Percentiles rank a stretch among this genome's conserved stretches.
Evolutionary conservation across 2,113 vertebrate species (phyloP).

Genomic region (Macroglossus sobrinus): DNA sequence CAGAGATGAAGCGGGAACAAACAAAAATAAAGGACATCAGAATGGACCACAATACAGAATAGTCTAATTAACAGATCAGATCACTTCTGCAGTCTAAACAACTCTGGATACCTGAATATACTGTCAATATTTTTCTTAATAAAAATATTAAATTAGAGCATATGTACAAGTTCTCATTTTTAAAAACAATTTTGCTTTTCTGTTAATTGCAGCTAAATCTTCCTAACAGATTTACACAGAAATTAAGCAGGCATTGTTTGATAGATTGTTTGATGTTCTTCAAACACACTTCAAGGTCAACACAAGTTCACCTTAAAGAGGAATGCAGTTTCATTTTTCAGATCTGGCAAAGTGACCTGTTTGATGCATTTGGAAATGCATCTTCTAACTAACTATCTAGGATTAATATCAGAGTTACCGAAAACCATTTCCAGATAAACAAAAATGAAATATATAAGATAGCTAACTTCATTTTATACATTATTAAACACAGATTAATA

Average conservation of each 20-base stretch:
- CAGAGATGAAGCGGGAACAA: neutral
- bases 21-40: neutral
- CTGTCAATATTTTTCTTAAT: neutral
- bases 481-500: neutral
- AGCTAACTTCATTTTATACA: neutral
- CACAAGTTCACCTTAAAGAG: neutral
- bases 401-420: neutral
- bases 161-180: neutral
- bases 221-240: neutral
- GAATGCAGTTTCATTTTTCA: neutral
- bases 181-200: neutral
- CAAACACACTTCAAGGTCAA: neutral
- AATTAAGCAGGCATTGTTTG: neutral
- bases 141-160: neutral
- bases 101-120: neutral
- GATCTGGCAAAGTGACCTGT: neutral
- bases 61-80: neutral
- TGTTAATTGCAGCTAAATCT: neutral
- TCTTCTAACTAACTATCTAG: neutral
- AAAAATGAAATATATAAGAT: neutral
- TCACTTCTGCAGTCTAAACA: neutral
- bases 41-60: neutral
- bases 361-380: neutral
- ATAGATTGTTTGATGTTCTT: neutral
- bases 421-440: neutral